Evolutionary conservation across 2,888 invertebrate genomes (phyloP).

Genomic region (Xylota segnis): DNA sequence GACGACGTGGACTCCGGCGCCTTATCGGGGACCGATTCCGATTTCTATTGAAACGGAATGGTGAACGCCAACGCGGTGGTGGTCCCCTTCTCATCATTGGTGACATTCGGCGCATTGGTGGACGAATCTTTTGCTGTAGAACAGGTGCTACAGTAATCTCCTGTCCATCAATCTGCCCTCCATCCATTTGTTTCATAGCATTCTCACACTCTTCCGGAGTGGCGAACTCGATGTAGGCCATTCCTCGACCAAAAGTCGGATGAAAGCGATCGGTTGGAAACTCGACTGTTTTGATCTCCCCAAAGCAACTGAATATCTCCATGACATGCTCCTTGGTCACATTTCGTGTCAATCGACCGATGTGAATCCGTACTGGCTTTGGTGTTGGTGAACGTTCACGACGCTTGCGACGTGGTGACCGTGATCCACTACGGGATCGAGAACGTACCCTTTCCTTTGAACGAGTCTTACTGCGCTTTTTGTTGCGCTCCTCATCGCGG

Average conservation of each 20-base stretch:
- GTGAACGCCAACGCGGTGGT: conserved; percentile 83
- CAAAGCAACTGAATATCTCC: conserved; percentile 96
- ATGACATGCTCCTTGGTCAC: conserved; percentile 95
- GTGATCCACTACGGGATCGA: conserved; percentile 91
- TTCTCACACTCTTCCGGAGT: conserved; percentile 98
- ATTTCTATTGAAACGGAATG: conserved; percentile 82
- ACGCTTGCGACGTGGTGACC: conserved; percentile 89
- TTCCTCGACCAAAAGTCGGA: conserved; percentile 94
- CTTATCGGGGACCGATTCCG: conserved; percentile 82
- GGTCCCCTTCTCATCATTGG: conserved; percentile 82
- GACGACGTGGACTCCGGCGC: conserved; percentile 82
- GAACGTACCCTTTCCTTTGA: conserved; percentile 80
- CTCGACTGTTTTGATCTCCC: conserved; percentile 94
- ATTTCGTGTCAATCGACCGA: conserved; percentile 96
- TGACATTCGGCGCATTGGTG: conserved; percentile 82
- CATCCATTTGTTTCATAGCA: conserved; percentile 99
- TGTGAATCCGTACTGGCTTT: conserved; percentile 96
- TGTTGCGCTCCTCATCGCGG: conserved; percentile 78
- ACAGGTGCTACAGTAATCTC: conserved; percentile 98
- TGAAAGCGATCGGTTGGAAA: conserved; percentile 95
- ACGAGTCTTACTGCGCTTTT: conserved; percentile 76
- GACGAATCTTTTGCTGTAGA: conserved; percentile 88
- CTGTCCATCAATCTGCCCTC: conserved; percentile 98
- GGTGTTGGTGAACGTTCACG: conserved; percentile 95
- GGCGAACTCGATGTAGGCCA: conserved; percentile 97